phyloP scores from a whole-genome alignment of 2,113 vertebrate genomes.

The Chionis minor region DNA sequence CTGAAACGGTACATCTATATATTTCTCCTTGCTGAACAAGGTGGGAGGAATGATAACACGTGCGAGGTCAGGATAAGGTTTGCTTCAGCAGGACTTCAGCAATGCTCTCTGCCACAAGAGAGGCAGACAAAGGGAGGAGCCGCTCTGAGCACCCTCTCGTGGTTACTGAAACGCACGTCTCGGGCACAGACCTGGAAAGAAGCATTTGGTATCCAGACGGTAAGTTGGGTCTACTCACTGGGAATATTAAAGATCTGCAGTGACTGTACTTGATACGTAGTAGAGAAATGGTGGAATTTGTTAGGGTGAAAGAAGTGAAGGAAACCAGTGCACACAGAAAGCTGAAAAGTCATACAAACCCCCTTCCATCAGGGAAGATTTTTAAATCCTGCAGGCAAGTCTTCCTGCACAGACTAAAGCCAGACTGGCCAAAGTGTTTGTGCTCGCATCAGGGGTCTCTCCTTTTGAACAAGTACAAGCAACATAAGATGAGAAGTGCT shows the following conservation, averaged over 20 bases:
- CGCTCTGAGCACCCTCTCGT: conserved; percentile 46
- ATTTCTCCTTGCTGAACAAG: conserved; percentile 49
- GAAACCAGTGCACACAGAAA: neutral
- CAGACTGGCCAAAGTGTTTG: neutral
- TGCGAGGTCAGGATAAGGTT: conserved; percentile 3
- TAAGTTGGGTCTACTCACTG: neutral
- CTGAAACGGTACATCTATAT: conserved; percentile 12
- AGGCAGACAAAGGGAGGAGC: conserved; percentile 43
- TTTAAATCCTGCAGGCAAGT: neutral
- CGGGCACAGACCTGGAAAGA: neutral
- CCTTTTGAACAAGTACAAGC: neutral
- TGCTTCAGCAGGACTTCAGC: conserved; percentile 17
- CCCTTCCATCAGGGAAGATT: neutral
- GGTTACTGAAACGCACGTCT: neutral
- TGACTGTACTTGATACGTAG: neutral
- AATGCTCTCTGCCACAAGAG: neutral
- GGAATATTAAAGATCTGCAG: conserved; percentile 31
- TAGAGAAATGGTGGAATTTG: neutral
- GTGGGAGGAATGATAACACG: conserved; percentile 43
- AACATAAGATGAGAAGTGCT: neutral
- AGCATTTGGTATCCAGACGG: conserved; percentile 24
- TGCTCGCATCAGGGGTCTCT: rapidly evolving
- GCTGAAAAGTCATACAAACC: neutral
- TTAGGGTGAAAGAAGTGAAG: neutral
- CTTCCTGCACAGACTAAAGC: neutral